Conservation (phyloP, 2,888 invertebrate genomes). For the Unio delphinus region DNA sequence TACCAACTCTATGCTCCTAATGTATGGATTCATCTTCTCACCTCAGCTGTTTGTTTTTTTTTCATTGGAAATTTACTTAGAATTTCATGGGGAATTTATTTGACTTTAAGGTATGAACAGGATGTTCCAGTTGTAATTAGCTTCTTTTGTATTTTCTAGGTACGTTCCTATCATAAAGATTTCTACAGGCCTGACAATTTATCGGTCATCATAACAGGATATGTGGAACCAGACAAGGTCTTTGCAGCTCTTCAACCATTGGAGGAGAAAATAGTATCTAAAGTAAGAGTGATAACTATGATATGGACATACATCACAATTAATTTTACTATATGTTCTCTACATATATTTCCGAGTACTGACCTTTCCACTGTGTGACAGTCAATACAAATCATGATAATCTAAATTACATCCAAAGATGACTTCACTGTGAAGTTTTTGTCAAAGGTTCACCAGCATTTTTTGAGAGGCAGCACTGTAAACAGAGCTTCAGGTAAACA, state of each 20-base stretch:
- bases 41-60: not conserved
- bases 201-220: conserved; percentile 86
- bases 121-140: not conserved
- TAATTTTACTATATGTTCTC: too few relatives aligned
- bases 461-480: too few relatives aligned
- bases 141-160: conserved; percentile 73
- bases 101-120: not conserved
- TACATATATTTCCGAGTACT: too few relatives aligned
- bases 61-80: not conserved
- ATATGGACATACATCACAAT: too few relatives aligned
- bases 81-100: not conserved
- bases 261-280: conserved; percentile 80
- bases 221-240: conserved; percentile 80
- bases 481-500: too few relatives aligned
- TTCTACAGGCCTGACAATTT: conserved; percentile 93
- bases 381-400: too few relatives aligned
- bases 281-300: conserved; percentile 53
- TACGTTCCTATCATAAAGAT: conserved; percentile 84
- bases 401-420: too few relatives aligned
- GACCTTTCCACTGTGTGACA: too few relatives aligned
- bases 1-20: too few relatives aligned
- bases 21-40: too few relatives aligned
- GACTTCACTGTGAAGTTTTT: too few relatives aligned
- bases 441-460: too few relatives aligned
- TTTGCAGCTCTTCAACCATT: conserved; percentile 81